Base-by-base conservation (phyloP, 2,797 vertebrate genomes). In the Poecilia gillii region DNA sequence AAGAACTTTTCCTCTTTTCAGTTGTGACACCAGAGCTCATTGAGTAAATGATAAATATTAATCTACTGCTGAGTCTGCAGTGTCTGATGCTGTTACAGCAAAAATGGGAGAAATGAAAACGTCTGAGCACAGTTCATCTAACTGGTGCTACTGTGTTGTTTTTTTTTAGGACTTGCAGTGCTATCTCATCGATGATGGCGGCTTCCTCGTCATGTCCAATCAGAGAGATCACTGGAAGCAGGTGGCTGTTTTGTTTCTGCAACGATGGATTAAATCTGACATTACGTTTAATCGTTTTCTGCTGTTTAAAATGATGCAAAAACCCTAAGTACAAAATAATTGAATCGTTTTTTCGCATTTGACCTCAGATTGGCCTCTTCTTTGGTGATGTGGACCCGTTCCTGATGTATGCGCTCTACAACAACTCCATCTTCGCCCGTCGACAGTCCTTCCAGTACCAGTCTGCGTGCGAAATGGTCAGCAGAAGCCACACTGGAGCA, bases 141-240 rank as follows among this genome's bases (percentile, higher is more conserved):
- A 81, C 55, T 46, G 71, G 1, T 39, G 4, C 51, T 53, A 25
- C 49, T 23, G 53, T 20, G 1, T 7, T 20, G 7, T 8, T 6
- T 20, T 79, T 46, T 81, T 78, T 31, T 79, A 96, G 99, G 99
- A 99, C 87, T 96, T 99, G 43, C 96, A 98, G 84, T 99, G 99
- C 23, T 98, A 99, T 87, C 97, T 99, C 84, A 96, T 99, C 0
- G 99, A 99, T 3, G 99, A 99, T 0, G 99, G 99, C 0, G 99
- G 99, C 13, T 99, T 99, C 92, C 94, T 99, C 91, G 97, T 99
- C 71, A 97, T 99, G 94, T 99, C 99, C 84, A 99, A 99, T 94
- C 98, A 99, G 94, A 97, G 97, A 84, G 97, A 99, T 88, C 97
- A 99, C 84, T 99, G 97, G 97, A 97, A 97, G 92, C 98, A 98